These are phyloP conservation scores for Melanchra persicariae DNA, from an alignment of 2,888 invertebrate genomes.

Conservation along the genomic window DNA sequence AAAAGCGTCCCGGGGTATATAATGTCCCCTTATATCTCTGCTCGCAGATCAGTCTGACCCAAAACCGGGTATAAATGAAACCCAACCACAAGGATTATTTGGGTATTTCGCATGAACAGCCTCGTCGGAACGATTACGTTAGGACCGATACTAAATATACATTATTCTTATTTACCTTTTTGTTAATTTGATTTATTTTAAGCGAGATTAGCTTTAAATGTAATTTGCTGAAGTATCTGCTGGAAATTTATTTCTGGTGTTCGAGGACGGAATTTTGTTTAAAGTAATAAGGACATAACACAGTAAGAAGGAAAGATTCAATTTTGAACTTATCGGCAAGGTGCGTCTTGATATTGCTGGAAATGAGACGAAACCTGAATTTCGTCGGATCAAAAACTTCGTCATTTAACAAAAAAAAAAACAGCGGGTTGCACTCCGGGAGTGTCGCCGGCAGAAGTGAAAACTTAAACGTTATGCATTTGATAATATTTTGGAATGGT, in stretches of 20 bases:
- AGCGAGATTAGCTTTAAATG: conserved; percentile 28
- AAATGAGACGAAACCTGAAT: too few species aligned
- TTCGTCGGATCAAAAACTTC: too few species aligned
- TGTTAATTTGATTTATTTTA: conserved; percentile 45
- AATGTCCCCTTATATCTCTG: conserved; percentile 10
- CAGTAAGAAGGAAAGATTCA: too few species aligned
- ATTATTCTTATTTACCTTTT: conserved; percentile 40
- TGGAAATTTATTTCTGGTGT: conserved; percentile 7
- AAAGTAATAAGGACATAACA: not conserved
- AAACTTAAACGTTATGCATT: too few species aligned
- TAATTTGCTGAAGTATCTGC: conserved; percentile 12
- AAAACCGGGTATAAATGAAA: conserved; percentile 35
- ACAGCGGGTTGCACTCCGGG: too few species aligned
- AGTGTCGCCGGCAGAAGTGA: too few species aligned
- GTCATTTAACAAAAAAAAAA: too few species aligned
- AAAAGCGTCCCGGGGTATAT: not conserved
- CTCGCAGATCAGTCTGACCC: conserved; percentile 7
- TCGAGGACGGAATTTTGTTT: not conserved
- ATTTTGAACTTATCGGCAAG: too few species aligned
- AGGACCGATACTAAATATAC: conserved; percentile 26
- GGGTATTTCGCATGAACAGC: conserved; percentile 17
- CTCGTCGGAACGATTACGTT: conserved; percentile 31
- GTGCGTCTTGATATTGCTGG: too few species aligned
- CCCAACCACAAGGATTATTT: conserved; percentile 35
- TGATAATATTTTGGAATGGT: too few species aligned